A percentile compares a stretch with the other conserved stretches of the same genome.
Conservation (phyloP, 2,888 invertebrate genomes). For the Coelinius sp. region DNA sequence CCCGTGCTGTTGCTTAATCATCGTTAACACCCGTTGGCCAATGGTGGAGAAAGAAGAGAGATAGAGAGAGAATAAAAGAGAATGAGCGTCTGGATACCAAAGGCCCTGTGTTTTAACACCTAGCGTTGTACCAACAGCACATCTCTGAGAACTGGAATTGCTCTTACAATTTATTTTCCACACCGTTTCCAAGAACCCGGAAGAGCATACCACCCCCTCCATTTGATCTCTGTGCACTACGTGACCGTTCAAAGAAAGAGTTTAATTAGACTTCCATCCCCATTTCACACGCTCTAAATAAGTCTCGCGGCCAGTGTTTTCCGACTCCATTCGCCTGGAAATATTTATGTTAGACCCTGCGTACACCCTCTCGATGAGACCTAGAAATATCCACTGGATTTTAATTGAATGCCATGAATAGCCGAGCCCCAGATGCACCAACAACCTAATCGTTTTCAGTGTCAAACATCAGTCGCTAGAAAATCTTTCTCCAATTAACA, state of each 20-base stretch:
- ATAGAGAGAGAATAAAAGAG: neutral
- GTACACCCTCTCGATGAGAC: neutral
- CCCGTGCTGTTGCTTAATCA: conserved; percentile 56
- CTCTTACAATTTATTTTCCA: conserved; percentile 46
- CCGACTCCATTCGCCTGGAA: conserved; percentile 12
- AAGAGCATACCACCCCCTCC: conserved; percentile 24
- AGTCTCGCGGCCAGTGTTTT: conserved; percentile 15
- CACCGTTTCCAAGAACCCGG: conserved; percentile 41
- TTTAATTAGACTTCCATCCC: conserved; percentile 46
- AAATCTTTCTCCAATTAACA: conserved; percentile 66
- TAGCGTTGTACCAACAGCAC: neutral
- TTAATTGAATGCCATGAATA: neutral
- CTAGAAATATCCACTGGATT: neutral
- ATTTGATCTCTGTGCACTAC: conserved; percentile 42
- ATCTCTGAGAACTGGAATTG: conserved; percentile 34
- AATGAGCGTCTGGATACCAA: conserved; percentile 33
- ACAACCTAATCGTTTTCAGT: too few species aligned
- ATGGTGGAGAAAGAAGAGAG: conserved; percentile 14
- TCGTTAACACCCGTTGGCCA: conserved; percentile 52
- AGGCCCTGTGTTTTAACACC: conserved; percentile 32
- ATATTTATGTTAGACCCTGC: neutral
- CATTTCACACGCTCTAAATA: conserved; percentile 23
- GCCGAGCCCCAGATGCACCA: too few species aligned
- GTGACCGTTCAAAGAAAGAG: conserved; percentile 50
- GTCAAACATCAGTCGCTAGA: conserved; percentile 34